phyloP scores from a whole-genome alignment of 2,113 vertebrate species.

The Bos taurus region DNA sequence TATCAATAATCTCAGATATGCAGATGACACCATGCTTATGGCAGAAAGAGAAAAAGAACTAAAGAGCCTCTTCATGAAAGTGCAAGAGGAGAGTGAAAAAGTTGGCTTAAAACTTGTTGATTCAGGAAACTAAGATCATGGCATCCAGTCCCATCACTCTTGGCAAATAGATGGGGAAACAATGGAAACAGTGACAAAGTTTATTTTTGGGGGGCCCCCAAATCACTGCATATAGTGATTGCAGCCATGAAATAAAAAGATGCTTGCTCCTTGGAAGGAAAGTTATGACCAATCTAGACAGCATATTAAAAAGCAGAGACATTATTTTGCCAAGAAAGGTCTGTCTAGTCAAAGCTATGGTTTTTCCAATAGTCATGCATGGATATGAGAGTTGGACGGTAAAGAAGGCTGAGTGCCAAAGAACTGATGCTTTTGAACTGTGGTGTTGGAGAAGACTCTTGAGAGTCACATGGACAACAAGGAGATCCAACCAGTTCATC shows the following conservation, averaged over 20 bases:
- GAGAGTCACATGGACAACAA: not conserved
- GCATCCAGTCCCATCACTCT: not conserved
- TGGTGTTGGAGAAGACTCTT: not conserved
- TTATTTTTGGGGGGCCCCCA: rapidly evolving
- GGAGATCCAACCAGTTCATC: not conserved
- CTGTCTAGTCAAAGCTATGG: not conserved
- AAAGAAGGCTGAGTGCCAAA: not conserved
- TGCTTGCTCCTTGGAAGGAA: not conserved
- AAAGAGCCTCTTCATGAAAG: not conserved
- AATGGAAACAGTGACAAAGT: not conserved
- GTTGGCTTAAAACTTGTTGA: not conserved
- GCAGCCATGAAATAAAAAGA: not conserved
- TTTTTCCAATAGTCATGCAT: not conserved
- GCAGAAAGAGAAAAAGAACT: not conserved
- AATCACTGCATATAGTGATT: not conserved
- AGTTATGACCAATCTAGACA: not conserved
- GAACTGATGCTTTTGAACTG: not conserved
- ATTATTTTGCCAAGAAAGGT: not conserved
- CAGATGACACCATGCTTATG: rapidly evolving
- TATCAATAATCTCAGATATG: not conserved
- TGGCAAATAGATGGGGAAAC: not conserved
- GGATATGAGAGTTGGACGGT: not conserved
- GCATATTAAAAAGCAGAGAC: not conserved
- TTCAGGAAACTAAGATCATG: not conserved
- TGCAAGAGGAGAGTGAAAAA: not conserved